Evolutionary conservation across 2,888 invertebrate genomes (phyloP), one percentile per base, ranked within the genome.

Genomic region (Iphiclides podalirius): DNA sequence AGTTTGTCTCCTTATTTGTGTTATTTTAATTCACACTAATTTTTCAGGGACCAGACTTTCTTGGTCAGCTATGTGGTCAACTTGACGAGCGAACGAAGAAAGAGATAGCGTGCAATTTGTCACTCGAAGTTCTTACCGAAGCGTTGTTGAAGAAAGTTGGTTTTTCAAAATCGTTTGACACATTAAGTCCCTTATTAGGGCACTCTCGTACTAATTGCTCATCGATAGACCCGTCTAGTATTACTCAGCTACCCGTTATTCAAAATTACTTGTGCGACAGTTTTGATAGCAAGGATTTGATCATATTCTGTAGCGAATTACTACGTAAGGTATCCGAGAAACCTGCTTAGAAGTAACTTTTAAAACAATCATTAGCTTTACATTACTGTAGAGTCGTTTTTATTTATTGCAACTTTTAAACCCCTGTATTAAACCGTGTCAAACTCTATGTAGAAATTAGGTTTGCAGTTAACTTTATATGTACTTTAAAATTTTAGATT

Each of bases 11-110:
- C 11, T 11, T 12, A 11, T 20, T 20, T 38, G n/a, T n/a, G n/a
- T n/a, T n/a, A n/a, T n/a, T n/a, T n/a, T n/a, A n/a, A n/a, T n/a
- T n/a, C n/a, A n/a, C n/a, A n/a, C n/a, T n/a, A n/a, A n/a, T n/a
- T 52, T 80, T 79, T 13, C 75, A 87, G 86, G 71, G 70, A 63
- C 54, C 64, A 12, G 82, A 86, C 59, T 84, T 80, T 39, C 48
- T 79, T 4, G 60, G 64, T 16, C 61, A 63, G 34, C 63, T 85
- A n/a, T 39, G 61, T 17, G 57, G 64, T 17, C 59, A 67, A 45
- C 57, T 84, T 45, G 66, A 72, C 39, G 61, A 65, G 16, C 33
- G 59, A 11, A 66, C 67, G 0, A 72, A 77, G 46, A 58, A 59
- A 44, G 60, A 58, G 28, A 61, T 83, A n/a, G 64, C 69, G 2